Base-by-base conservation (phyloP, 2,888 invertebrate species). In the Teleogryllus oceanicus region DNA sequence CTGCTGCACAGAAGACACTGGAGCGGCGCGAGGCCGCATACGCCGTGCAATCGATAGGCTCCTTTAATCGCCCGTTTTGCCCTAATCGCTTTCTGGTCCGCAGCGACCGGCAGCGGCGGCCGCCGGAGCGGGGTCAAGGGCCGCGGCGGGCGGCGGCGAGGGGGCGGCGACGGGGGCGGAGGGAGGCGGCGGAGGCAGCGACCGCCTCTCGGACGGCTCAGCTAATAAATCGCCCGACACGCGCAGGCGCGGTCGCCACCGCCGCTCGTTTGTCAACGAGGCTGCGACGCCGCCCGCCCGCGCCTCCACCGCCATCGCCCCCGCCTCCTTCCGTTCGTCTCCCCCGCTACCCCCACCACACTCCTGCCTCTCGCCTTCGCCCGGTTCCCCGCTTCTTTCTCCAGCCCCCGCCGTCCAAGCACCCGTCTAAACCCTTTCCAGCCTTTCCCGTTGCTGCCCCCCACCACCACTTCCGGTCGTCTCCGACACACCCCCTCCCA, bases 211-310 rank as follows among this genome's bases (percentile, higher is more conserved):
- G 62, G 62, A 37, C 37, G 37, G 37, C 37, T 37, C 37, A 37
- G 62, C 62, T 62, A 62, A 62, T 62, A 62, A 62, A 62, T 62
- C 62, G 62, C 62, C 62, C 62, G 62, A 62, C 62, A 62, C 62
- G 62, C 62, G 62, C 62, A 62, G 62, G 62, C 62, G 62, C 62
- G 62, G 62, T 13, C n/a, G 62, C 62, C 16, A 13, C 62, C 62
- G n/a, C 62, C 62, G n/a, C 16, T 16, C 16, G n/a, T 62, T 62
- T 62, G 62, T 62, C 62, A 62, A 62, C 62, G 16, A n/a, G 62
- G n/a, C 62, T 62, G 62, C 37, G 37, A 37, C 37, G 5, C 37
- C 37, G 21, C 16, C 16, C 62, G 62, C 62, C 62, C 62, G 18
- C 62, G 62, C 62, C 62, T 16, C 62, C 62, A 62, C 18, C 62